Evolutionary conservation across 1,140 invertebrate genomes (phyloP), one percentile per base, ranked within the genome.

Genomic region (Hycleus phaleratus): DNA sequence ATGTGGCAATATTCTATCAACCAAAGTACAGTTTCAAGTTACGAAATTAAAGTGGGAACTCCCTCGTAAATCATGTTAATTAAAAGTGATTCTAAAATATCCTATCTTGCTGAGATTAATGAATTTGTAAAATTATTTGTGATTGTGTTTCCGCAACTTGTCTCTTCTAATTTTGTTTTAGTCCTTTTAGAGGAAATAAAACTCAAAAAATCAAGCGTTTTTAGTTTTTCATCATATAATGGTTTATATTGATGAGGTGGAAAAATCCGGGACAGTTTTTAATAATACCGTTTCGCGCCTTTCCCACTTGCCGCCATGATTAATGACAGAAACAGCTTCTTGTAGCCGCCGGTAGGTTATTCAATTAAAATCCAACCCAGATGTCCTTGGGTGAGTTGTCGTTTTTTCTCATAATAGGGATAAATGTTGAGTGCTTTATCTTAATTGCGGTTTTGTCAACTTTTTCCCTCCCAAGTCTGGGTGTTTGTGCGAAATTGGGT

Each of bases 1-100:
- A 53, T 53, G 51, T 53, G 51, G 51, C 51, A 26, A 53, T 53
- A 53, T 53, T 53, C 51, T 53, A 53, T 53, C 51, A 53, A 45
- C 40, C 51, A 18, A 53, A 53, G 51, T 53, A 53, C 51, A 53
- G 51, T 56, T 45, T 60, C 58, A 53, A 59, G 49, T 60, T 56
- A 47, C 58, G 42, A 56, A 60, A 60, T 60, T 60, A 60, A 56
- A 50, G 44, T 54, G 40, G 11, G 49, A 51, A 48, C 47, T 44
- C 47, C 40, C 12, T 56, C 58, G 58, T 60, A 60, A 56, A 60
- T 60, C 58, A 60, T 51, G 52, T 60, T 60, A 60, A 60, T 60
- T 60, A 60, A 60, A 60, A 60, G 44, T 50, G 58, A 50, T 48
- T 40, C 52, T 55, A 55, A 55, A 55, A 55, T 55, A 55, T 55